Conservation (phyloP, 2,797 vertebrate species). For the Bovichtus diacanthus region DNA sequence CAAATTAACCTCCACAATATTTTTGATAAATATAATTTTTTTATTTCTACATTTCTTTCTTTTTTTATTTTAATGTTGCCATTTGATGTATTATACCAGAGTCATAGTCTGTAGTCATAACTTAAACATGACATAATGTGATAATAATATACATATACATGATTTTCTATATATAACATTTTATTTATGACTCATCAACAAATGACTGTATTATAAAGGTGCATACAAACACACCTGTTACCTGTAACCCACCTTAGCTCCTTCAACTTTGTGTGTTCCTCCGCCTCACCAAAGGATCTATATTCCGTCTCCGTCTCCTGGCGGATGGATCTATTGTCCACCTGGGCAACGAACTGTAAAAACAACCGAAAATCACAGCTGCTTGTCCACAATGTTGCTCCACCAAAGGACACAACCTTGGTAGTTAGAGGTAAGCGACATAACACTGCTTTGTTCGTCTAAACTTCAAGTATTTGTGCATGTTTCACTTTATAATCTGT, state of each 20-base stretch:
- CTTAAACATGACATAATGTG: neutral
- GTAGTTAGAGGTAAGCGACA: slow-evolving; percentile 52
- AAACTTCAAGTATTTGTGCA: neutral
- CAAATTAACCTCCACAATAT: too few relatives aligned
- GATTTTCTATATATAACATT: neutral
- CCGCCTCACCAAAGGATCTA: slow-evolving; percentile 55
- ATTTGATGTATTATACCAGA: too few relatives aligned
- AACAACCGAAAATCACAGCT: slow-evolving; percentile 36
- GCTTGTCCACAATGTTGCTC: slow-evolving; percentile 72
- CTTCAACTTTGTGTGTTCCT: slow-evolving; percentile 42
- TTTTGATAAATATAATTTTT: too few relatives aligned
- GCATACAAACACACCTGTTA: neutral
- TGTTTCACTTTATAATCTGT: neutral
- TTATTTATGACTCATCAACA: too few relatives aligned
- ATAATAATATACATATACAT: neutral
- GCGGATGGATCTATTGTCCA: slow-evolving; percentile 80
- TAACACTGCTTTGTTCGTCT: neutral
- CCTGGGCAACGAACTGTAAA: slow-evolving; percentile 43
- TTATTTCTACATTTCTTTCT: too few relatives aligned
- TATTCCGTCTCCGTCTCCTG: slow-evolving; percentile 41
- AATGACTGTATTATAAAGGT: neutral
- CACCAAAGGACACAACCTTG: slow-evolving; percentile 52
- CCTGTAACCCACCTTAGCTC: too few relatives aligned
- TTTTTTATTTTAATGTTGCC: too few relatives aligned
- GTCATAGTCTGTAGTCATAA: neutral